phyloP scores from a whole-genome alignment of 2,888 invertebrate species.

The Epistrophe grossulariae region DNA sequence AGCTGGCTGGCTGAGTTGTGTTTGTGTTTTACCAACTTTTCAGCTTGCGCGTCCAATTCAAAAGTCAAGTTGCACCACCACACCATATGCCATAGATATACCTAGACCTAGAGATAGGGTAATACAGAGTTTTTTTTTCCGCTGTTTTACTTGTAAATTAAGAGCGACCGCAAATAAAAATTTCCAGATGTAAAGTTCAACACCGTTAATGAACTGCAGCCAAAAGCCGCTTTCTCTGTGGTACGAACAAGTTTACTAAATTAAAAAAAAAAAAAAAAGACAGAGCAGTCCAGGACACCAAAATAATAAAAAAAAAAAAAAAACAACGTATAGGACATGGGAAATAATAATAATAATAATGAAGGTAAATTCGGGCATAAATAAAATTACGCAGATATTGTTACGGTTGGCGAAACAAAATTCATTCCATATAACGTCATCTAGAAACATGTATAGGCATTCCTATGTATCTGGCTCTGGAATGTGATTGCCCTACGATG shows the following conservation, averaged over 20 bases:
- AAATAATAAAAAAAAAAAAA: slow-evolving; percentile 2
- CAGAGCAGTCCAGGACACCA: slow-evolving; percentile 26
- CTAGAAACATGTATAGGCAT: slow-evolving; percentile 40
- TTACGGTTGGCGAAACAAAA: slow-evolving; percentile 72
- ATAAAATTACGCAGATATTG: slow-evolving; percentile 83
- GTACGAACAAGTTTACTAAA: slow-evolving; percentile 72
- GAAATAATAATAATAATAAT: slow-evolving; percentile 76
- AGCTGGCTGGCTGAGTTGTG: slow-evolving; percentile 38
- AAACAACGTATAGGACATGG: slow-evolving; percentile 53
- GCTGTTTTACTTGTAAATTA: slow-evolving; percentile 83
- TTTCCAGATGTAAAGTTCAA: slow-evolving; percentile 83
- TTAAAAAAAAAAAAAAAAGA: slow-evolving; percentile 60
- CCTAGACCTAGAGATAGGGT: slow-evolving; percentile 15
- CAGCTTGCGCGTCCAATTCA: slow-evolving; percentile 34
- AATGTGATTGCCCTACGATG: slow-evolving; percentile 35
- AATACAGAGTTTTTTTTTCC: slow-evolving; percentile 75
- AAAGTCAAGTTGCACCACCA: slow-evolving; percentile 45
- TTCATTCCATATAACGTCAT: slow-evolving; percentile 32
- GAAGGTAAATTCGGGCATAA: slow-evolving; percentile 81
- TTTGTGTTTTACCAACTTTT: slow-evolving; percentile 64
- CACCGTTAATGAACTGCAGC: slow-evolving; percentile 77
- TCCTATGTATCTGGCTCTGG: slow-evolving; percentile 17
- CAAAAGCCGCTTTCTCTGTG: slow-evolving; percentile 77
- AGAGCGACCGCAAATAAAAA: slow-evolving; percentile 84
- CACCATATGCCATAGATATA: not conserved